Evolutionary conservation across 1,140 invertebrate genomes (phyloP).

Genomic region (Hylaeus volcanicus): DNA sequence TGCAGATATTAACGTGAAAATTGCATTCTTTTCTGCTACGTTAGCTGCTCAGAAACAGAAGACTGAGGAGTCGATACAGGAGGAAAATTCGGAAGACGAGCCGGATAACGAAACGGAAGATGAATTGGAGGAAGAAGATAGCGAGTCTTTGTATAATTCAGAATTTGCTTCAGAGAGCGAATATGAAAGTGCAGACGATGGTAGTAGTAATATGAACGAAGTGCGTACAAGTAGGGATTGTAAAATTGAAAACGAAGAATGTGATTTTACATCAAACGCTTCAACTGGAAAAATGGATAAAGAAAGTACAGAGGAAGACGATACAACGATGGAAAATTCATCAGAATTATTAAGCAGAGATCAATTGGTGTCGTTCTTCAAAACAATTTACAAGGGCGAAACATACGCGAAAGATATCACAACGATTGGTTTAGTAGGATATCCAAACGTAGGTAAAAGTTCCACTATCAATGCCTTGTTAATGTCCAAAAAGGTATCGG

Average conservation of each 20-base stretch:
- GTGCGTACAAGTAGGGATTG: no score
- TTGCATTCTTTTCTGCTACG: constrained; percentile 93
- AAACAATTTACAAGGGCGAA: constrained; percentile 82
- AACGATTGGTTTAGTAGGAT: constrained; percentile 96
- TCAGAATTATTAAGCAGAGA: constrained; percentile 76
- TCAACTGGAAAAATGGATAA: not conserved
- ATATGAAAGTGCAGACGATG: constrained; percentile 77
- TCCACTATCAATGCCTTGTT: constrained; percentile 98
- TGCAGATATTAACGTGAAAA: constrained; percentile 83
- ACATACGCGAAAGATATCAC: constrained; percentile 83
- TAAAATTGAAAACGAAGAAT: no score
- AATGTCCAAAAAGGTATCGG: constrained; percentile 94
- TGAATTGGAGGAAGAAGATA: not conserved
- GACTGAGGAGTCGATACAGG: constrained; percentile 62
- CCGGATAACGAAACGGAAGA: constrained; percentile 44
- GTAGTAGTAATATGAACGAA: not conserved
- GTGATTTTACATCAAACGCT: no score
- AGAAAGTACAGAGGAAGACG: not conserved
- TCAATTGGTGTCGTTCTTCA: constrained; percentile 84
- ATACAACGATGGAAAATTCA: constrained; percentile 59
- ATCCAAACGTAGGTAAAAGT: constrained; percentile 99
- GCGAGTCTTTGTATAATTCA: constrained; percentile 53
- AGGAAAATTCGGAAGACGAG: constrained; percentile 64
- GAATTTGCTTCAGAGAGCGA: constrained; percentile 65
- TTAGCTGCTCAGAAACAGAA: constrained; percentile 80